Evolutionary conservation across 2,113 vertebrate species (phyloP).

Genomic region (Coptodon rendalli): DNA sequence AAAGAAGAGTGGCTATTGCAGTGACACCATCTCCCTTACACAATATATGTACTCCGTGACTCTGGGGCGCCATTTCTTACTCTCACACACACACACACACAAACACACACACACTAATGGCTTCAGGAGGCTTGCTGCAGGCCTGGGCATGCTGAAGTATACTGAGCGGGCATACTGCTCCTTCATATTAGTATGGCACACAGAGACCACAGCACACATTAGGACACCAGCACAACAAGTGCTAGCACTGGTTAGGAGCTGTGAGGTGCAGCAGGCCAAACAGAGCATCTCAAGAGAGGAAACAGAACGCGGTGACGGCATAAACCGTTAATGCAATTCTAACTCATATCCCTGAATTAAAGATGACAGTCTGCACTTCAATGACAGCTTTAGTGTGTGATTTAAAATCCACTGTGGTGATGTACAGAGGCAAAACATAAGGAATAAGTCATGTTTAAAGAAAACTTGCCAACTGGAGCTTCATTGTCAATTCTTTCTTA

Average conservation of each 20-base stretch:
- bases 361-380: not conserved
- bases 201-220: not conserved
- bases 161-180: not conserved
- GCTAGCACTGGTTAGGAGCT: not conserved
- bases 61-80: not conserved
- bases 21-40: constrained; percentile 47
- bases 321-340: not conserved
- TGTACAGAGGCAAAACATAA: not conserved
- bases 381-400: not conserved
- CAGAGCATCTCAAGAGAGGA: not conserved
- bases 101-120: not conserved
- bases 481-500: not conserved
- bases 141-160: not conserved
- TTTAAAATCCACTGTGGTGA: not conserved
- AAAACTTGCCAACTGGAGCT: not conserved
- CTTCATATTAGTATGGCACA: constrained; percentile 4
- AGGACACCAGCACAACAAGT: not conserved
- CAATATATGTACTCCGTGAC: not conserved
- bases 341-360: not conserved
- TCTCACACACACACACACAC: not conserved
- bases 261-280: not conserved
- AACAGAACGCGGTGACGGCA: not conserved
- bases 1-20: constrained; percentile 20
- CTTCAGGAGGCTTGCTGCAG: not conserved
- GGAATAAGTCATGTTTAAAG: not conserved